A percentile compares a stretch with the other conserved stretches of the same genome.
phyloP scores from a whole-genome alignment of 2,888 invertebrate species.

The Metalampra italica region DNA sequence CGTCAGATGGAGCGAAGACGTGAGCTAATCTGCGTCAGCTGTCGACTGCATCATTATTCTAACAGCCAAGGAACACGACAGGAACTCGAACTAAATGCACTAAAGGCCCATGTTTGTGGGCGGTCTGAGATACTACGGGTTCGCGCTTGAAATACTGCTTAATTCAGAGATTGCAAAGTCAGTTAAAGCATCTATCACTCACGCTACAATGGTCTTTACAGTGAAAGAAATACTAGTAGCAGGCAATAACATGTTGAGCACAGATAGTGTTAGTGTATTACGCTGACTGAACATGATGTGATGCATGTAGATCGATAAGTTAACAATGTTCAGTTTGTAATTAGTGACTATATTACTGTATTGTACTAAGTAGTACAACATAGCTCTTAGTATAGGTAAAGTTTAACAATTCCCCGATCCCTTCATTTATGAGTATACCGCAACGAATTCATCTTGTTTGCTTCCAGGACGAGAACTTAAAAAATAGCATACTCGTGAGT shows the following conservation, averaged over 20 bases:
- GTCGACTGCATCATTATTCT: slow-evolving; percentile 24
- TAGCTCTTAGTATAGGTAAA: neutral
- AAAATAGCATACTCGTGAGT: neutral
- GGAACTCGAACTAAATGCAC: slow-evolving; percentile 10
- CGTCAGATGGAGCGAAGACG: slow-evolving; percentile 30
- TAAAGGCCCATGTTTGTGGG: slow-evolving; percentile 10
- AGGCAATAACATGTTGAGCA: neutral
- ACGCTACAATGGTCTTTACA: neutral
- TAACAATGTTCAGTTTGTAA: neutral
- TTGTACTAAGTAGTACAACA: too few relatives aligned
- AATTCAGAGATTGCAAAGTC: neutral
- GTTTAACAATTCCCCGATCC: neutral
- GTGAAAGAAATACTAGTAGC: neutral
- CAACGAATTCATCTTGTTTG: neutral
- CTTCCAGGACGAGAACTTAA: slow-evolving; percentile 1
- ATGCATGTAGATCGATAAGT: neutral
- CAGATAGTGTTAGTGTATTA: neutral
- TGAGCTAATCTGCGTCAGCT: slow-evolving; percentile 36
- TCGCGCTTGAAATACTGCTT: slow-evolving; percentile 3
- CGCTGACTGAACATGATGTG: neutral
- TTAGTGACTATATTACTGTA: too few relatives aligned
- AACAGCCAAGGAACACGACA: slow-evolving; percentile 15
- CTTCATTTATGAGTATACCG: neutral
- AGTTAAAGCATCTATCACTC: slow-evolving; percentile 1
- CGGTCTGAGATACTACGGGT: slow-evolving; percentile 5